A percentile compares a stretch with the other conserved stretches of the same genome.
Evolutionary conservation across 2,888 invertebrate species (phyloP).

Genomic region (Ptychoptera contaminata): DNA sequence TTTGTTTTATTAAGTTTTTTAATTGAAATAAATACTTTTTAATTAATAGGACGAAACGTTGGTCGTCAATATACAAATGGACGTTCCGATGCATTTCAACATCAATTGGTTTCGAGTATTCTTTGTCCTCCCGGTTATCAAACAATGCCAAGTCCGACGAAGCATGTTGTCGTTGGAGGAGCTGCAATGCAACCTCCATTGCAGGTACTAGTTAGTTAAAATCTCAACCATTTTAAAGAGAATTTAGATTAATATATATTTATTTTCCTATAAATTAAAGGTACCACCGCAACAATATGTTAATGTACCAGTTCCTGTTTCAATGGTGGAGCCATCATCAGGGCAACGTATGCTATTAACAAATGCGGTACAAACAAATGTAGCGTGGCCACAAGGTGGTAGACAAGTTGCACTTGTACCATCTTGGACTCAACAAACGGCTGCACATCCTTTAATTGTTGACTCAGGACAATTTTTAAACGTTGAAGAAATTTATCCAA

Average conservation of each 20-base stretch:
- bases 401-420: slow-evolving; percentile 71
- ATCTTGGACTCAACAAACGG: slow-evolving; percentile 68
- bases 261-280: slow-evolving; percentile 17
- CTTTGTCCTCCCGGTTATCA: slow-evolving; percentile 83
- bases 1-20: no score
- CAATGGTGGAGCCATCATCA: slow-evolving; percentile 75
- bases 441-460: slow-evolving; percentile 54
- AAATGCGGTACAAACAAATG: slow-evolving; percentile 31
- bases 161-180: slow-evolving; percentile 38
- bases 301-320: slow-evolving; percentile 52
- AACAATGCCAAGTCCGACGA: slow-evolving; percentile 52
- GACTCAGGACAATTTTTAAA: slow-evolving; percentile 60
- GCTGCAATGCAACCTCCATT: slow-evolving; percentile 32
- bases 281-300: slow-evolving; percentile 80
- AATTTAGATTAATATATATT: slow-evolving; percentile 4
- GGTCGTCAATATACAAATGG: slow-evolving; percentile 51
- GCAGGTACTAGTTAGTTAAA: slow-evolving; percentile 18
- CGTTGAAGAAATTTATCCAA: slow-evolving; percentile 36
- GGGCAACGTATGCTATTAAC: slow-evolving; percentile 66
- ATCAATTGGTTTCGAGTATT: slow-evolving; percentile 86
- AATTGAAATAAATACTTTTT: background rate
- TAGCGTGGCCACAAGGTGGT: slow-evolving; percentile 33
- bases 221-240: slow-evolving; percentile 6
- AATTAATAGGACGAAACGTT: slow-evolving; percentile 37
- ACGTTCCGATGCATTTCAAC: slow-evolving; percentile 72